phyloP scores from a whole-genome alignment of 1,140 invertebrate species.

The Pseudomyrmex cubaensis region DNA sequence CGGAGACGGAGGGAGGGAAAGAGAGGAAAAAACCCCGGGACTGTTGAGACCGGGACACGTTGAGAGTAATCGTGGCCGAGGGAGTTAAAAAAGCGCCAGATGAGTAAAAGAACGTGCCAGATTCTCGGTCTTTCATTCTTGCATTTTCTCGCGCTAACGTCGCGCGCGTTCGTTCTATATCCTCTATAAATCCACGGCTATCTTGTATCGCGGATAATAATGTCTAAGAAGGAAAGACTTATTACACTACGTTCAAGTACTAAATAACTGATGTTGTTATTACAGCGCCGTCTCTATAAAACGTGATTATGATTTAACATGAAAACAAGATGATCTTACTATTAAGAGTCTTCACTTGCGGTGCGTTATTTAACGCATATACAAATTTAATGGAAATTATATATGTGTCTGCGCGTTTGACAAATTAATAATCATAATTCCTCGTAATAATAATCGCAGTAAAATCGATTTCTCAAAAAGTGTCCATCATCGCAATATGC shows the following conservation, averaged over 20 bases:
- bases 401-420: no score
- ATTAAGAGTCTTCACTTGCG: no score
- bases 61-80: constrained; percentile 53
- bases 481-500: constrained; percentile 11
- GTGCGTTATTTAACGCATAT: no score
- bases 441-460: background rate
- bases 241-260: background rate
- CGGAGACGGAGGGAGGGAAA: no score
- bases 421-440: background rate
- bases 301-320: background rate
- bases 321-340: background rate
- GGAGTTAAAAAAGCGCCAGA: constrained; percentile 55
- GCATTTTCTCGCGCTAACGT: constrained; percentile 20
- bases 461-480: constrained; percentile 16
- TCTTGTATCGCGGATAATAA: background rate
- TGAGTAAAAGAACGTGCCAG: constrained; percentile 37
- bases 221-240: background rate
- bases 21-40: constrained; percentile 16
- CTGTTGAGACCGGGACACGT: constrained; percentile 57
- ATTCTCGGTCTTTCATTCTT: constrained; percentile 10
- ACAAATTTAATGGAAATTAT: background rate
- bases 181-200: background rate
- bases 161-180: background rate
- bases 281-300: background rate
- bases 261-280: background rate